These are phyloP conservation scores for Formica selysi DNA, from an alignment of 1,140 invertebrate genomes.

Conservation along the genomic window DNA sequence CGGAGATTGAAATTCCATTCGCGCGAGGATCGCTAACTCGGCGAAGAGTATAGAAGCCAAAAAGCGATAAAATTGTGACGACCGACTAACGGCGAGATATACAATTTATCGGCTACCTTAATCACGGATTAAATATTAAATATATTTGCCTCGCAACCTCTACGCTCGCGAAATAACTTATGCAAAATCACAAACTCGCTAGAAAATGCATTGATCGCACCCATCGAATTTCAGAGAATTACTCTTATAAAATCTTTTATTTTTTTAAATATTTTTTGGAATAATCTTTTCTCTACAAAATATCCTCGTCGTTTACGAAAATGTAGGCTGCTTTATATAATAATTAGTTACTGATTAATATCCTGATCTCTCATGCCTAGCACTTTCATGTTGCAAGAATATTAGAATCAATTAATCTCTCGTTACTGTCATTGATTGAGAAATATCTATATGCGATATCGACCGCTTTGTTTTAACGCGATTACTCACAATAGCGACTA, in stretches of 20 bases:
- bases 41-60: slow-evolving; percentile 32
- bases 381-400: background rate
- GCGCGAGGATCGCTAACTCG: slow-evolving; percentile 41
- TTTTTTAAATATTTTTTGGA: no score
- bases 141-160: slow-evolving; percentile 28
- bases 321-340: background rate
- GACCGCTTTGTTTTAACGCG: background rate
- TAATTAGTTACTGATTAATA: background rate
- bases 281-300: no score
- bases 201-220: no score
- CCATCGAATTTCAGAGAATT: no score
- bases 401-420: background rate
- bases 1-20: slow-evolving; percentile 73
- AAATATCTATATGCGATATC: background rate
- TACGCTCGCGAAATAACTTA: slow-evolving; percentile 60
- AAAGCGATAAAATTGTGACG: slow-evolving; percentile 71
- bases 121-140: slow-evolving; percentile 55
- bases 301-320: no score
- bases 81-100: slow-evolving; percentile 64
- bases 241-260: no score
- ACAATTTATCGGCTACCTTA: slow-evolving; percentile 69
- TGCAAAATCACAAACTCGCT: background rate
- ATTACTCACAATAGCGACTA: background rate
- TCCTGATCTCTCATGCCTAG: background rate
- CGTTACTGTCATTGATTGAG: background rate